Base-by-base conservation (phyloP, 2,888 invertebrate species). In the Cenopis cana region DNA sequence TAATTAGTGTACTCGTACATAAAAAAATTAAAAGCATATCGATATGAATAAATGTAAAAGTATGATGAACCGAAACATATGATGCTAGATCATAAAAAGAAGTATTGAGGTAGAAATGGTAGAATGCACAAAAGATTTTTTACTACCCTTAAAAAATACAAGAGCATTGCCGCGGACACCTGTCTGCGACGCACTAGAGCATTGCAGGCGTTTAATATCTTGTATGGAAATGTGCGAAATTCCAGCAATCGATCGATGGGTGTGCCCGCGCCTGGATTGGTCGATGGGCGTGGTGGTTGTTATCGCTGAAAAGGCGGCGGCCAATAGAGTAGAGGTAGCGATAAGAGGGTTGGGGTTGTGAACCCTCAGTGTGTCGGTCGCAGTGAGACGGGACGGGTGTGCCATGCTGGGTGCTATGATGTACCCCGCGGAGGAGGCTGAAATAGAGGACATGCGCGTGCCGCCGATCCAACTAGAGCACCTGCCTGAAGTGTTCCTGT, bases 381-480 rank as follows among this genome's bases (percentile, higher is more conserved):
- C 78, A 83, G 86, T 85, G 86, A 85, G 79, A 79, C 83, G 83
- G 82, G 87, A 79, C 86, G 89, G 90, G 82, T 85, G 89, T 81
- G 79, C 78, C 76, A 93, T 93, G 94, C 80, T 94, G 85, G 94
- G 93, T 82, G 85, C 93, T 79, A 94, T 93, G 93, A 93, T 93
- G 94, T 94, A 89, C 84, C 92, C 91, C 76, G 83, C 84, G 75
- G 90, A 93, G 76, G 88, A 87, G 75, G 76, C 83, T 20, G 87
- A 88, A 74, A 85, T 92, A 74, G 90, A 94, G 84, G 94, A 94
- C 86, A 94, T 95, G 91, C 94, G 96, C 84, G 96, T 96, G 78
- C 96, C 96, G 74, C 96, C 96, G 78, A 96, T 96, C 81, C 95
- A 95, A 83, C 92, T 96, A 77, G 96, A 96, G 86, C 95, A 95